Evolutionary conservation across 2,113 vertebrate genomes (phyloP), one percentile per base, ranked within the genome.

Genomic region (Ptilorrhoa leucosticta): DNA sequence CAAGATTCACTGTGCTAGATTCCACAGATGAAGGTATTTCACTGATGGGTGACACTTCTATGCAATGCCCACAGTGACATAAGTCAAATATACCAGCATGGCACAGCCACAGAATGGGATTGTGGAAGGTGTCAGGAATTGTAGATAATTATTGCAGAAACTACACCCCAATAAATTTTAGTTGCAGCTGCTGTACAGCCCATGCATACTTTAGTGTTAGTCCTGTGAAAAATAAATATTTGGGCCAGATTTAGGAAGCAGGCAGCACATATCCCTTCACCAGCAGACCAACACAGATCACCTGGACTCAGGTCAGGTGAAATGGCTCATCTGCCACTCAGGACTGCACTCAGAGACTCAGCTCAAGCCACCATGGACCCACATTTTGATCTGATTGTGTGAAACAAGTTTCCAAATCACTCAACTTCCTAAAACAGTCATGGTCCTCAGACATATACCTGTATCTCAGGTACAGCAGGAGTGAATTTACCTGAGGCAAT

Each of bases 301-400:
- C n/a, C 40, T 23, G 26, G 21, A 82, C 48, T 26, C 68, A 37
- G 10, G 37, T 37, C n/a, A 51, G 53, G 57, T 72, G 40, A 80
- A 93, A 44, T 1, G 5, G 15, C 22, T 65, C 19, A 57, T 24
- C 22, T 66, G 69, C 22, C 45, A 45, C 64, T 83, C 50, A 33
- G 63, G 26, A 64, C 15, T 3, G 0, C 40, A 33, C 19, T 53
- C 4, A 12, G 37, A 4, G 3, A 68, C 0, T 0, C 40, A 69
- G 37, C 40, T 71, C n/a, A 80, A 56, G n/a, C 31, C 51, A 60
- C 35, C 13, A 19, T 22, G 3, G 53, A 31, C 42, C 17, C 18
- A 16, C 0, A 1, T 35, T 80, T 31, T 31, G n/a, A 87, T 42
- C 0, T 45, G 42, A 87, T 84, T 37, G 56, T 42, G 45, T 11